A percentile compares a stretch with the other conserved stretches of the same genome.
Evolutionary conservation across 2,113 vertebrate species (phyloP).

Genomic region (Corythoichthys haematopterus): DNA sequence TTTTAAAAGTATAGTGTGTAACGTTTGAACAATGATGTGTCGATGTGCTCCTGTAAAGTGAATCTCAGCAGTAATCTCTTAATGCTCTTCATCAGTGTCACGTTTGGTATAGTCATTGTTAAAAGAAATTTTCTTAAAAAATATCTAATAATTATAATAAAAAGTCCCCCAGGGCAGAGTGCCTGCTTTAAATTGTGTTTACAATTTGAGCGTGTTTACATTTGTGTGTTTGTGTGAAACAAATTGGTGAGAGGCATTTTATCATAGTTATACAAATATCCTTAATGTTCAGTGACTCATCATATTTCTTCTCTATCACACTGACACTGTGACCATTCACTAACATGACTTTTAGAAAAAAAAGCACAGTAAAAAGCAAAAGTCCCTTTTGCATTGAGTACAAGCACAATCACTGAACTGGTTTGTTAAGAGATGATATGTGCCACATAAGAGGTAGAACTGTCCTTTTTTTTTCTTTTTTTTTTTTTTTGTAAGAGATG

Average conservation of each 20-base stretch:
- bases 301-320: constrained; percentile 25
- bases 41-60: constrained; percentile 58
- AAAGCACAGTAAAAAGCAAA: constrained; percentile 45
- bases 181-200: constrained; percentile 28
- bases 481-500: no score
- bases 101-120: constrained; percentile 18
- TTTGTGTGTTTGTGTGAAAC: constrained; percentile 16
- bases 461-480: constrained; percentile 19
- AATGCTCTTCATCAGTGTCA: constrained; percentile 9
- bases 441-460: not conserved
- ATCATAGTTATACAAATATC: not conserved
- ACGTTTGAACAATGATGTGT: constrained; percentile 58
- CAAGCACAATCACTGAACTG: constrained; percentile 28
- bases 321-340: constrained; percentile 45
- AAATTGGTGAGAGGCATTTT: constrained; percentile 15
- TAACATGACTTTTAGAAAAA: constrained; percentile 16
- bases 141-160: constrained; percentile 1
- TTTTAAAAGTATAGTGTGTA: constrained; percentile 56
- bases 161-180: constrained; percentile 20
- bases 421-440: constrained; percentile 1
- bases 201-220: constrained; percentile 19
- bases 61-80: constrained; percentile 25
- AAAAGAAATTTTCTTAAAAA: constrained; percentile 23
- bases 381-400: constrained; percentile 8
- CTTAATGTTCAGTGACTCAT: constrained; percentile 2